Evolutionary conservation across 2,797 vertebrate species (phyloP).

Genomic region (Pseudochirops corinnae): DNA sequence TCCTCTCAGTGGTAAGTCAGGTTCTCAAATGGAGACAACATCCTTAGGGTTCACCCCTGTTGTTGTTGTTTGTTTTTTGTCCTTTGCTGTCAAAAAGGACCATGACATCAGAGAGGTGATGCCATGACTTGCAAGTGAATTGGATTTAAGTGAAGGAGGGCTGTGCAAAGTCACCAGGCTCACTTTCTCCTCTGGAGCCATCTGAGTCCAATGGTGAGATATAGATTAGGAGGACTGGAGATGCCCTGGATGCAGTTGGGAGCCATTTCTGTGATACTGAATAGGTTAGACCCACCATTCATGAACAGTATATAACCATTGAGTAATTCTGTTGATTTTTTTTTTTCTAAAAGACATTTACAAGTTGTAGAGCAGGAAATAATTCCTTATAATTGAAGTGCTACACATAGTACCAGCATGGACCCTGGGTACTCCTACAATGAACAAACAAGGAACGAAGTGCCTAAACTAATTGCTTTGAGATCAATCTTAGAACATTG

Average conservation of each 20-base stretch:
- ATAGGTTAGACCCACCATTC: slow-evolving; percentile 18
- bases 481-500: neutral
- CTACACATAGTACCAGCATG: neutral
- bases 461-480: neutral
- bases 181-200: too few species aligned
- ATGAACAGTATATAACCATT: slow-evolving; percentile 20
- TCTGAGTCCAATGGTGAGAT: too few species aligned
- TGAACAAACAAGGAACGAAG: slow-evolving; percentile 1
- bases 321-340: slow-evolving; percentile 32
- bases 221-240: too few species aligned
- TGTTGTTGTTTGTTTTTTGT: too few species aligned
- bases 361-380: slow-evolving; percentile 44
- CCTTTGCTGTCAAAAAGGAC: too few species aligned
- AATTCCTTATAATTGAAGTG: slow-evolving; percentile 60
- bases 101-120: too few species aligned
- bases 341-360: slow-evolving; percentile 39
- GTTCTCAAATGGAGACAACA: neutral
- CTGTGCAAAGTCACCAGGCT: too few species aligned
- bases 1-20: neutral
- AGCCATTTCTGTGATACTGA: slow-evolving; percentile 36
- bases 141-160: too few species aligned
- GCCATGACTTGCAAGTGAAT: too few species aligned
- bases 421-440: neutral
- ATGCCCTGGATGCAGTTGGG: neutral
- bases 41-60: neutral